These are phyloP conservation scores for Pyralis farinalis DNA, from an alignment of 2,888 invertebrate genomes.

Conservation along the genomic window DNA sequence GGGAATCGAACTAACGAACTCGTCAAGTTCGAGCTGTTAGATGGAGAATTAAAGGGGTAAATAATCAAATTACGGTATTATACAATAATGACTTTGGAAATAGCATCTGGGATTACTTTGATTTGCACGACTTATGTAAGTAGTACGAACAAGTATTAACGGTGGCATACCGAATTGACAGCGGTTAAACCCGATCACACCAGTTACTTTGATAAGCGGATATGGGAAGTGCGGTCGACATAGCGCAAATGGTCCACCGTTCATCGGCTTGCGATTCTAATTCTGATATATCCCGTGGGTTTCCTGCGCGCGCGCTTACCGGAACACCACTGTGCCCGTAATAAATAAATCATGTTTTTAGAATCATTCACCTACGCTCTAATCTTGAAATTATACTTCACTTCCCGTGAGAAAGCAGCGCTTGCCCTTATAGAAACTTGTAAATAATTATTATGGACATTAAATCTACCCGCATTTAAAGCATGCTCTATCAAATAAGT, in stretches of 20 bases:
- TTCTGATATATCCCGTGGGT: constrained; percentile 65
- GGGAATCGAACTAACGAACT: too few relatives aligned
- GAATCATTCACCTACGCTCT: constrained; percentile 6
- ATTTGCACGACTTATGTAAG: too few relatives aligned
- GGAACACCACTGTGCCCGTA: constrained; percentile 47
- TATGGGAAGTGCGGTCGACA: constrained; percentile 58
- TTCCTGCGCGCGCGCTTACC: constrained; percentile 53
- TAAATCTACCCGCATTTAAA: not conserved
- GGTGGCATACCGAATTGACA: constrained; percentile 9
- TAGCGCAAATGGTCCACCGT: constrained; percentile 50
- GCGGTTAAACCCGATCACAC: constrained; percentile 26
- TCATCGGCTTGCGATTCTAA: constrained; percentile 63
- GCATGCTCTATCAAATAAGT: too few relatives aligned
- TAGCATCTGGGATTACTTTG: too few relatives aligned
- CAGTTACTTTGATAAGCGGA: constrained; percentile 42
- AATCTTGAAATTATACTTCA: constrained; percentile 7
- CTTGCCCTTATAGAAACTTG: not conserved
- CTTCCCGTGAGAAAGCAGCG: constrained; percentile 5
- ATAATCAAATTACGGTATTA: too few relatives aligned
- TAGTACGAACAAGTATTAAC: too few relatives aligned
- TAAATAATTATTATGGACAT: too few relatives aligned
- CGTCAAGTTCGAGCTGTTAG: too few relatives aligned
- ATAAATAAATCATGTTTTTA: constrained; percentile 43
- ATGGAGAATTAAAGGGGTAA: too few relatives aligned
- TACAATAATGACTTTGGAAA: too few relatives aligned